Evolutionary conservation across 2,113 vertebrate species (phyloP), one percentile per base, ranked within the genome.

Genomic region (Chaetura pelagica): DNA sequence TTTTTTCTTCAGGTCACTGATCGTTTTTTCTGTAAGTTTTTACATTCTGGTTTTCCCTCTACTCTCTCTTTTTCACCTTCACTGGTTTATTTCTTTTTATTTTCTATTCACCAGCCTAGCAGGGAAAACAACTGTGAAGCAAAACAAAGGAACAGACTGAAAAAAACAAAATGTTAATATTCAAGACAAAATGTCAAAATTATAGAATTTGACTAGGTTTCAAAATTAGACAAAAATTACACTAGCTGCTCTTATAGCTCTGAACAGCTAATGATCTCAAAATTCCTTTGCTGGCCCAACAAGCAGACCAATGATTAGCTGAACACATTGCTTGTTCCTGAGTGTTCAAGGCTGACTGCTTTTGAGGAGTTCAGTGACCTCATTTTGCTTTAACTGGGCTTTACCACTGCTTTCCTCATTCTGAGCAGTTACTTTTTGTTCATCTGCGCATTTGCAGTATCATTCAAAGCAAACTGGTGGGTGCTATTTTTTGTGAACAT

Each of bases 401-500:
- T 26, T 15, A 63, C 23, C 23, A 12, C 6, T 48, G 18, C 9
- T 81, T 90, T 72, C 23, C 9, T 75, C 26, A 34, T 78, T 87
- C 19, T 46, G 26, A 42, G 18, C 12, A 17, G 4, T 63, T 89
- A 34, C 29, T 87, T 95, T 91, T 69, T 15, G 29, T 52, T 58
- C 12, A 4, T 6, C 6, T 82, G 10, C 86, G 80, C 19, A 78
- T 93, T 89, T 94, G 40, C 11, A 27, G 14, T 71, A 13, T 52
- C 58, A 79, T 87, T 92, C 72, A 89, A 89, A 86, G 24, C 42
- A 93, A 80, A 49, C 27, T 74, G 5, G 10, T 68, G 9, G 46
- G 32, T 95, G 48, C 84, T 52, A 68, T 40, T 94, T 54, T 55
- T 66, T 90, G 17, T 58, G 66, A 93, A 71, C 91, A 86, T 79